Evolutionary conservation across 2,113 vertebrate species (phyloP).

Genomic region (Sebastes fasciatus): DNA sequence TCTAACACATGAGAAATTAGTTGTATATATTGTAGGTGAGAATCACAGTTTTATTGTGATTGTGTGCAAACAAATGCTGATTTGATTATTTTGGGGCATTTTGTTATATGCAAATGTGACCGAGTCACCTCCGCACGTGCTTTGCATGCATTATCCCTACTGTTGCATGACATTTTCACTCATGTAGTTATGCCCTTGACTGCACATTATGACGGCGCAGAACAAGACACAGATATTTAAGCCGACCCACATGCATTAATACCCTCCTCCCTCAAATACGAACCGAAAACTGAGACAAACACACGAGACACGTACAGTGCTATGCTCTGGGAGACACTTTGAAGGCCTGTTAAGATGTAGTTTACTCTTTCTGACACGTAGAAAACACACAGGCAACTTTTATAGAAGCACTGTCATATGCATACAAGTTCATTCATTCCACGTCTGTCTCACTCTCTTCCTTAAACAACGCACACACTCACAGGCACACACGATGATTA

Average conservation of each 20-base stretch:
- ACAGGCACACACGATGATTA: conserved; percentile 74
- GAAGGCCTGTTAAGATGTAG: conserved; percentile 38
- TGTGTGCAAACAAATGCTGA: conserved; percentile 37
- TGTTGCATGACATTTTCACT: conserved; percentile 71
- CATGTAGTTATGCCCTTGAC: conserved; percentile 68
- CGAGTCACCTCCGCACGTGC: conserved; percentile 59
- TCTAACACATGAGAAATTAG: conserved; percentile 2
- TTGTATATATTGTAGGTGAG: not conserved
- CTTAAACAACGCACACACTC: conserved; percentile 45
- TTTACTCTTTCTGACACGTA: conserved; percentile 68
- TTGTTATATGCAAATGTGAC: conserved; percentile 62
- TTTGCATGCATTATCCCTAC: conserved; percentile 44
- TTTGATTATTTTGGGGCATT: conserved; percentile 62
- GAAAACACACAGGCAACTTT: conserved; percentile 67
- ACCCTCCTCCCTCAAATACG: conserved; percentile 9
- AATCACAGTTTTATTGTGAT: not conserved
- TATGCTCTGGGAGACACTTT: conserved; percentile 46
- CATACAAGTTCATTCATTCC: conserved; percentile 73
- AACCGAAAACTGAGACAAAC: conserved; percentile 33
- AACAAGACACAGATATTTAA: conserved; percentile 56
- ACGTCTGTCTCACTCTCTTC: conserved; percentile 59
- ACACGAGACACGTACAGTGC: conserved; percentile 11
- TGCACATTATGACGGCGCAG: conserved; percentile 63
- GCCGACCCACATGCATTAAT: conserved; percentile 41
- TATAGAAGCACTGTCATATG: conserved; percentile 65